Percentiles rank a stretch among this genome's conserved stretches.
Evolutionary conservation across 2,888 invertebrate species (phyloP).

Genomic region (Leptopilina myrica): DNA sequence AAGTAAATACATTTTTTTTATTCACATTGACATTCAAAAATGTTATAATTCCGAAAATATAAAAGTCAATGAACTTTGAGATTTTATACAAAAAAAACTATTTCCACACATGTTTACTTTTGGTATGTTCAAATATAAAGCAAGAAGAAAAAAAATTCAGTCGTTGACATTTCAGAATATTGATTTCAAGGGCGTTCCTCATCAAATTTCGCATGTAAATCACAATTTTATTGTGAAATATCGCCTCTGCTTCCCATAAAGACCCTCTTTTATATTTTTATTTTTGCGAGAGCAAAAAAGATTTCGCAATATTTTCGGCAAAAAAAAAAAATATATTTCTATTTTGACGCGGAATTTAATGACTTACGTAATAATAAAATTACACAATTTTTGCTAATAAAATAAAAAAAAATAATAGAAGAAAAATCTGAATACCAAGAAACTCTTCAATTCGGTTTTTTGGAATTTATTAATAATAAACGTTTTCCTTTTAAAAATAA

Average conservation of each 20-base stretch:
- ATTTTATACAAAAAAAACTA: background rate
- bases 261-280: no score
- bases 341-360: no score
- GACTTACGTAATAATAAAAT: no score
- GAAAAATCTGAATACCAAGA: no score
- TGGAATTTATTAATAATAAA: no score
- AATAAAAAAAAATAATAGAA: no score
- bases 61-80: constrained; percentile 5
- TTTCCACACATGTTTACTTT: constrained; percentile 15
- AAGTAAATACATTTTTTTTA: background rate
- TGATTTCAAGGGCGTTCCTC: constrained; percentile 7
- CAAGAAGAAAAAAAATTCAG: background rate
- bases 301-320: constrained; percentile 1
- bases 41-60: background rate
- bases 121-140: background rate
- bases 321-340: background rate
- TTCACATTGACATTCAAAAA: background rate
- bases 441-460: no score
- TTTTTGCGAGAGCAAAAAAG: background rate
- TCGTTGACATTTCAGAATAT: background rate
- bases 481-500: no score
- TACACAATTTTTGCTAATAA: no score
- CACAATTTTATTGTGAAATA: constrained; percentile 12
- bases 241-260: background rate
- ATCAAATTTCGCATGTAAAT: background rate